A percentile compares a stretch with the other conserved stretches of the same genome.
These are phyloP conservation scores for Morus bassanus DNA, from an alignment of 2,797 vertebrate species.

Conservation along the genomic window DNA sequence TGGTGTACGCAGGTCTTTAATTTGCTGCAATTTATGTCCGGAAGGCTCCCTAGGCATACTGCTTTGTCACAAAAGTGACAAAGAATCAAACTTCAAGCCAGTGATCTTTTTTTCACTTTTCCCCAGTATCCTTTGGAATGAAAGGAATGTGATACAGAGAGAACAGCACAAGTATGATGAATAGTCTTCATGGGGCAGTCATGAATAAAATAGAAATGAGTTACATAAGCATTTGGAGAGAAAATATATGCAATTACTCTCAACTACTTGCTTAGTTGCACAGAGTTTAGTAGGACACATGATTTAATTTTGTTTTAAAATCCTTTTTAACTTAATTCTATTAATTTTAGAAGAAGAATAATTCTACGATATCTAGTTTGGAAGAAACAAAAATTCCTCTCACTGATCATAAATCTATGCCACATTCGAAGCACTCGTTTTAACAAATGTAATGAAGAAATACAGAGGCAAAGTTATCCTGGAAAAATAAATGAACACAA, in stretches of 20 bases:
- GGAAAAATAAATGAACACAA: background rate
- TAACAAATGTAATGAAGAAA: background rate
- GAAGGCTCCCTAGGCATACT: background rate
- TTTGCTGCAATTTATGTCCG: constrained; percentile 10
- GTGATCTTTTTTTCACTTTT: background rate
- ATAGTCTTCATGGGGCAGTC: background rate
- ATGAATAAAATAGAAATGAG: background rate
- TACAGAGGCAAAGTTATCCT: background rate
- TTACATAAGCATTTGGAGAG: background rate
- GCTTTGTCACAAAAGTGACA: constrained; percentile 1
- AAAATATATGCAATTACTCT: background rate
- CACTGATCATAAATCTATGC: background rate
- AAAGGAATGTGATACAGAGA: background rate
- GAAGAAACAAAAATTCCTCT: background rate
- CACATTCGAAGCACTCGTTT: background rate
- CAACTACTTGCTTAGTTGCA: background rate
- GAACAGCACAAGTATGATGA: background rate
- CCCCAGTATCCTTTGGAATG: background rate
- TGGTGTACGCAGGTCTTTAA: background rate
- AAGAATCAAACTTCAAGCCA: background rate
- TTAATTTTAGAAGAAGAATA: background rate
- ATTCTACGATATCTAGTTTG: background rate
- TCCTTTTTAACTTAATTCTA: background rate
- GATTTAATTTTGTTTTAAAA: background rate
- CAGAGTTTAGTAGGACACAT: background rate